Evolutionary conservation across 2,797 vertebrate species (phyloP), one percentile per base, ranked within the genome.

Genomic region (Xiphophorus birchmanni): DNA sequence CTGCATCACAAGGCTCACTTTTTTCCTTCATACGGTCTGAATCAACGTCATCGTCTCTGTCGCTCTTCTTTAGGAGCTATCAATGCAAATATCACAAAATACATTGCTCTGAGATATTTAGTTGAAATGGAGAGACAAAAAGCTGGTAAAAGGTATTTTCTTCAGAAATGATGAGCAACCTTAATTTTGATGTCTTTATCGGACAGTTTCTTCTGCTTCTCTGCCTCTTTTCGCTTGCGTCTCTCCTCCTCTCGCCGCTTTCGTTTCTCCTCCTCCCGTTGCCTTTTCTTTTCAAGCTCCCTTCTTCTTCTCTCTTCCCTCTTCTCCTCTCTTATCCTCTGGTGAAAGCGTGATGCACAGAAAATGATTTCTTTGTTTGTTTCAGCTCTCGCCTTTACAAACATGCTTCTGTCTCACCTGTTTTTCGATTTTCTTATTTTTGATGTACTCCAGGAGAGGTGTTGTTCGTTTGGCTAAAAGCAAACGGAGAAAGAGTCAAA

Each of bases 361-460:
- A 12, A 71, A 9, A 48, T 3, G 1, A 67, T 1, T 13, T 0
- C 67, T 63, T 65, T 48, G 18, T 32, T 71, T 8, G 0, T 7
- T 4, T 73, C 0, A 50, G 42, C 26, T 26, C 6, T 29, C 40
- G 48, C 74, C 23, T n/a, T 47, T 5, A 18, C 17, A 44, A 32
- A 23, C 18, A 21, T 26, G 45, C 4, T 94, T 17, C 2, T 73
- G 40, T 69, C 73, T 84, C 60, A 92, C 99, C 97, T 99, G 99
- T 94, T 99, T 99, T 93, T 99, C 99, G 88, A 99, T 96, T 95
- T 99, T 99, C 95, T 99, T 98, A 86, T 97, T 99, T 96, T 98
- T 99, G 92, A 99, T 99, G 93, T 99, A 99, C 91, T 99, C 99
- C 94, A 99, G 94, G 89, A 99, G 97, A 3, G 99, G 99, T 45